Conservation (phyloP, 2,113 vertebrate species). For the Antennarius striatus region DNA sequence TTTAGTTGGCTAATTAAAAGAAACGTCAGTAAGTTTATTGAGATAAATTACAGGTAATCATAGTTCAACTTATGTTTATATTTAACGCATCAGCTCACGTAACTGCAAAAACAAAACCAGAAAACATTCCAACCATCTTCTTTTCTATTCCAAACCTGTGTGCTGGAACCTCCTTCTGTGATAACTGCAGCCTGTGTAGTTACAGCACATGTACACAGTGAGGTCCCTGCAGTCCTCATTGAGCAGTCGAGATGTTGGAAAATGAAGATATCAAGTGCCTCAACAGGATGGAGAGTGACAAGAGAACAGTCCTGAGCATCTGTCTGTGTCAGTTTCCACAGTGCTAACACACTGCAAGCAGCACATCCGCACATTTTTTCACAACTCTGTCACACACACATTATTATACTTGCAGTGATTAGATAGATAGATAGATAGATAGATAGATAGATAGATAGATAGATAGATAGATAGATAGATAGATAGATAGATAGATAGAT, state of each 20-base stretch:
- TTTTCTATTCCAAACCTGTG: too few species aligned
- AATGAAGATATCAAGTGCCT: conserved; percentile 49
- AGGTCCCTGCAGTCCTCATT: conserved; percentile 22
- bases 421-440: too few species aligned
- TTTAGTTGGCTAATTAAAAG: too few species aligned
- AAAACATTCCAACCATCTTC: too few species aligned
- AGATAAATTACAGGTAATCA: too few species aligned
- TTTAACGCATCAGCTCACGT: conserved; percentile 3
- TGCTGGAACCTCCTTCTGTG: background rate
- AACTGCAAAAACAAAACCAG: conserved; percentile 4
- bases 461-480: too few species aligned
- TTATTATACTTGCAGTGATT: too few species aligned
- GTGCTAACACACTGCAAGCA: conserved; percentile 48
- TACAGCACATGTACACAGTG: background rate
- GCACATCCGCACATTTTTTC: conserved; percentile 33
- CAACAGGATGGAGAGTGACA: conserved; percentile 59
- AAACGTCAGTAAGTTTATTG: too few species aligned
- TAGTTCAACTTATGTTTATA: too few species aligned
- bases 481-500: too few species aligned
- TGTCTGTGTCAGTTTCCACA: conserved; percentile 58
- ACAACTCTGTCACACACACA: background rate
- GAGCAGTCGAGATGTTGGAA: conserved; percentile 6
- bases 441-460: too few species aligned
- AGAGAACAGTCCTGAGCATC: conserved; percentile 58
- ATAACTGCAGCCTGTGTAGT: background rate